A percentile compares a stretch with the other conserved stretches of the same genome.
Conservation (phyloP, 2,797 vertebrate species). For the Bradypodion ventrale region DNA sequence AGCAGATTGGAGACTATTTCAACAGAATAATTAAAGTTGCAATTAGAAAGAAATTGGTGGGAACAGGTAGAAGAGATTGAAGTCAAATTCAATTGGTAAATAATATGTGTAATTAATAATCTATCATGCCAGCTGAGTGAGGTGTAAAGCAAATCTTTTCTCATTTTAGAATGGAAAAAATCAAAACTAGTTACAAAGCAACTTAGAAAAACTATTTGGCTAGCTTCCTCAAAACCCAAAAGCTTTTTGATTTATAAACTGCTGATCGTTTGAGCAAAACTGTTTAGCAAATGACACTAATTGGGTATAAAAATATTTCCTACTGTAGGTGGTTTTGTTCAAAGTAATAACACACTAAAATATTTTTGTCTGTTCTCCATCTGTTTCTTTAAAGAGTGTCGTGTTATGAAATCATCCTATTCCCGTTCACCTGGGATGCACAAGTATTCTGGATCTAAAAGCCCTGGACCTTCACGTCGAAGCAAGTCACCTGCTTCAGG, state of each 20-base stretch:
- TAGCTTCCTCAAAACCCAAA: neutral
- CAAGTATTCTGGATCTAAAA: constrained; percentile 82
- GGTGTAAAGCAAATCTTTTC: neutral
- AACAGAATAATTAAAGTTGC: constrained; percentile 7
- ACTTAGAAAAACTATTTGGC: neutral
- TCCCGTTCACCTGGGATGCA: constrained; percentile 78
- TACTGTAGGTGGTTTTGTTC: neutral
- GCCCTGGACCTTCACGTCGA: constrained; percentile 84
- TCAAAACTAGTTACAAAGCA: constrained; percentile 8
- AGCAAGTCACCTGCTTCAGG: constrained; percentile 93
- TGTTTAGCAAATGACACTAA: neutral
- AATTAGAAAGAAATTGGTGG: neutral
- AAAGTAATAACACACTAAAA: neutral
- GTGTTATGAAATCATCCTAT: constrained; percentile 88
- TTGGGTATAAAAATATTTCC: neutral
- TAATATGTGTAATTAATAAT: neutral
- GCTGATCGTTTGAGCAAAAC: neutral
- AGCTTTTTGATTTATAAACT: neutral
- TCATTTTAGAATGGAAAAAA: neutral
- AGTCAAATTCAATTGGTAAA: neutral
- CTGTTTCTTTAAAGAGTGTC: constrained; percentile 82
- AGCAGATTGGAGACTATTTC: constrained; percentile 3
- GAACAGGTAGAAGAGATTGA: neutral
- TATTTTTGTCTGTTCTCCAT: neutral
- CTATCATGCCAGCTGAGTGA: neutral